Base-by-base conservation (phyloP, 2,113 vertebrate genomes). In the Gambusia affinis region DNA sequence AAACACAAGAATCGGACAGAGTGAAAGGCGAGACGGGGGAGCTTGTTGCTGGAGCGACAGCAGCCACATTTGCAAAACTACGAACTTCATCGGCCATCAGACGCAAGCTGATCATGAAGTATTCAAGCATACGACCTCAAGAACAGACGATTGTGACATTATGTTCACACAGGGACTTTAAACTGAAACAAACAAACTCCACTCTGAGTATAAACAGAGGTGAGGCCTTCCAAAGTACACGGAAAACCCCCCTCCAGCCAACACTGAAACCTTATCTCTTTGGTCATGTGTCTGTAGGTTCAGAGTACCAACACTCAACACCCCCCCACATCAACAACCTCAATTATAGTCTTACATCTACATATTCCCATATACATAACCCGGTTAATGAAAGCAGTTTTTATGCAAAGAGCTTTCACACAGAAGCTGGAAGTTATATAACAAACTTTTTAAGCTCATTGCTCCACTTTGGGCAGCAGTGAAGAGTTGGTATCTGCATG, bases 211-310 rank as follows among this genome's bases (percentile, higher is more conserved):
- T 88, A 70, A 85, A 84, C 73, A 81, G 77, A 82, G 73, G 83
- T 37, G 75, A 87, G 76, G 85, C 79, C 88, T 87, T 86, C 79
- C 81, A 90, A 88, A 89, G 88, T 85, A 88, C 87, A 90, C 44
- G 74, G 29, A 86, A 72, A 70, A 69, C 60, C 77, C 61, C 51
- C 51, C 51, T 57, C n/a, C 61, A 42, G 67, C 85, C 72, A 76
- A 81, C 74, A 68, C 68, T 86, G 90, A 89, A 92, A 92, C 82
- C 84, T 90, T 90, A 93, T 93, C 91, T 91, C 78, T 64, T 72
- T 33, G 76, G 89, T 89, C 90, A 92, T 87, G 88, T 84, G 91
- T 78, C 79, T 65, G n/a, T 73, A 71, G 68, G 73, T 81, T 80
- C 72, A 79, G 81, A 68, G 80, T 74, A 85, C 79, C 71, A 83